Evolutionary conservation across 2,113 vertebrate genomes (phyloP).

Genomic region (Phyllostomus hastatus): DNA sequence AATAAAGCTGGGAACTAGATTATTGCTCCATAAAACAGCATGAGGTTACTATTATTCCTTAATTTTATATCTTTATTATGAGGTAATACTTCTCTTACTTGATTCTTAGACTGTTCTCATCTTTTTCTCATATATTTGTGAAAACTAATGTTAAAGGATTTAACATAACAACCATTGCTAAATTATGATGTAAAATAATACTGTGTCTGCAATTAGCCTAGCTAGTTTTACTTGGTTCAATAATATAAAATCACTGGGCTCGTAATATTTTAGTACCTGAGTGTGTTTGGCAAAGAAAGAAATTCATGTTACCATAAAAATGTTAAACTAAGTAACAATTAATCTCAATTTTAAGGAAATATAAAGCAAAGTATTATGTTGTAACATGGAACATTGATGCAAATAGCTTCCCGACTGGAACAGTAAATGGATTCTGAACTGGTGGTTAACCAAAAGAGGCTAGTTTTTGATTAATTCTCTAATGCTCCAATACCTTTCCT

Average conservation of each 20-base stretch:
- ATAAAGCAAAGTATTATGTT: conserved; percentile 53
- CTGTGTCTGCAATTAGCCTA: conserved; percentile 72
- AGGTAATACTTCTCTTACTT: conserved; percentile 77
- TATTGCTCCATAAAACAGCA: conserved; percentile 79
- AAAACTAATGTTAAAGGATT: conserved; percentile 78
- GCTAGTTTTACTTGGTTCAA: conserved; percentile 65
- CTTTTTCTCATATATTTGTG: conserved; percentile 76
- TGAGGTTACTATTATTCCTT: conserved; percentile 80
- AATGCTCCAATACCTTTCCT: not conserved
- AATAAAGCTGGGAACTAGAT: conserved; percentile 12
- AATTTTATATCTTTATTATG: conserved; percentile 83
- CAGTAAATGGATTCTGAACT: conserved; percentile 35
- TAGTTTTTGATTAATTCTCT: not conserved
- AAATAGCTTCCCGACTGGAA: conserved; percentile 54
- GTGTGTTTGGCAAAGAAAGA: conserved; percentile 66
- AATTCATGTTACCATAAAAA: conserved; percentile 61
- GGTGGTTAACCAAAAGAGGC: not conserved
- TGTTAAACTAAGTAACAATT: conserved; percentile 54
- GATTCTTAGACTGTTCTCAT: conserved; percentile 74
- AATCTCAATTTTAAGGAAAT: conserved; percentile 58
- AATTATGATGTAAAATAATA: conserved; percentile 74
- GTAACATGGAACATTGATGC: conserved; percentile 10
- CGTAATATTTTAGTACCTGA: conserved; percentile 67
- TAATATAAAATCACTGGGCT: conserved; percentile 61
- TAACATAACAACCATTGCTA: conserved; percentile 74